phyloP scores from a whole-genome alignment of 2,797 vertebrate species.

The Pygocentrus nattereri region DNA sequence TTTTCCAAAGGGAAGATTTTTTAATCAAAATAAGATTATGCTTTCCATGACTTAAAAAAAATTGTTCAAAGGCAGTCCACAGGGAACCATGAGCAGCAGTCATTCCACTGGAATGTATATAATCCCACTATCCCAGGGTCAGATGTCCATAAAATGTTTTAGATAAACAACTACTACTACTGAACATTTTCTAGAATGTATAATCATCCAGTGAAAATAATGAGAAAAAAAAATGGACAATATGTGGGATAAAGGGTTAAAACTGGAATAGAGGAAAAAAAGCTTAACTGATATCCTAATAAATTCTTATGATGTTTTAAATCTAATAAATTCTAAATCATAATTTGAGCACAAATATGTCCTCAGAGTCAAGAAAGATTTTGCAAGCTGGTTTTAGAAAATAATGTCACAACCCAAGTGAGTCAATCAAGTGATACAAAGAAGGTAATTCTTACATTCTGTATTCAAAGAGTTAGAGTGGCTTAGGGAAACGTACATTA shows the following conservation, averaged over 20 bases:
- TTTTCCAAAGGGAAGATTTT: constrained; percentile 47
- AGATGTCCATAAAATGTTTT: constrained; percentile 50
- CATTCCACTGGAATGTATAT: constrained; percentile 59
- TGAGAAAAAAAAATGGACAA: not conserved
- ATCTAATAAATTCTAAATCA: not conserved
- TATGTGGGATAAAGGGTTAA: not conserved
- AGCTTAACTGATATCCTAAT: too few relatives aligned
- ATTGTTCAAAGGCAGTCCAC: constrained; percentile 54
- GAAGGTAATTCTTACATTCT: too few relatives aligned
- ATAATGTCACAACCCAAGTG: not conserved
- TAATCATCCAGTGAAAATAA: not conserved
- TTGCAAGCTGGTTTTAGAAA: not conserved
- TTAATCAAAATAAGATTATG: constrained; percentile 78
- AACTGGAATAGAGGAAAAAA: too few relatives aligned
- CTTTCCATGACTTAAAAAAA: constrained; percentile 57
- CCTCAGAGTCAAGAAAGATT: not conserved
- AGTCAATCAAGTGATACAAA: not conserved
- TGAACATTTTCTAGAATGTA: not conserved
- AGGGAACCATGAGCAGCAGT: constrained; percentile 43
- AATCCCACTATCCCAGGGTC: constrained; percentile 55
- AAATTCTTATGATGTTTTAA: not conserved
- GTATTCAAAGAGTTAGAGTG: not conserved
- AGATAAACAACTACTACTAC: constrained; percentile 15
- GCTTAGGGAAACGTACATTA: not conserved
- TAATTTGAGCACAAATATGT: not conserved